Percentiles rank a stretch among this genome's conserved stretches.
Evolutionary conservation across 2,888 invertebrate species (phyloP).

Genomic region (Drosophila trichaetosa): DNA sequence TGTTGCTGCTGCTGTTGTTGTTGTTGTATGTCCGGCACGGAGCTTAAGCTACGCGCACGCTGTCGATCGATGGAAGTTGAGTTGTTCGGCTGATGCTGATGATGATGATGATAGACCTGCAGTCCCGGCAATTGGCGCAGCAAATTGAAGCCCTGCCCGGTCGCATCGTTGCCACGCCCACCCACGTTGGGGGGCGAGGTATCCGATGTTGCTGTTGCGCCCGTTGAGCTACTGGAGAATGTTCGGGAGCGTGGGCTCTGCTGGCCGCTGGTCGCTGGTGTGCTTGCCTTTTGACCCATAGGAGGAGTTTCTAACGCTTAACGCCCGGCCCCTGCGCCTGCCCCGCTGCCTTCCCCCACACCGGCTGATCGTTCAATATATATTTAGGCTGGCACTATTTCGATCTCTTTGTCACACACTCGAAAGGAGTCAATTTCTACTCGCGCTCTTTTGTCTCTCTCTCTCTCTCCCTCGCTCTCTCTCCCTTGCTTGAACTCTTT

Average conservation of each 20-base stretch:
- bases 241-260: conserved; percentile 91
- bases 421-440: neutral
- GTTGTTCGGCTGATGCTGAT: conserved; percentile 57
- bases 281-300: conserved; percentile 95
- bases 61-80: conserved; percentile 89
- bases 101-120: conserved; percentile 86
- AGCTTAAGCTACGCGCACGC: conserved; percentile 92
- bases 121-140: conserved; percentile 90
- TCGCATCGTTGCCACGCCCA: conserved; percentile 59
- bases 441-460: neutral
- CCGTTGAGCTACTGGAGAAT: conserved; percentile 90
- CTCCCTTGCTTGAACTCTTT: conserved; percentile 6
- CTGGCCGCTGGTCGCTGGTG: conserved; percentile 88
- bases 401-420: conserved; percentile 15
- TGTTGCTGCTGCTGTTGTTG: conserved; percentile 64
- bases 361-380: conserved; percentile 9
- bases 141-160: conserved; percentile 88
- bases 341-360: conserved; percentile 31
- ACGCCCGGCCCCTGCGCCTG: conserved; percentile 24
- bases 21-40: conserved; percentile 90
- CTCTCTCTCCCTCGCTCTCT: neutral
- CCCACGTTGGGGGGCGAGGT: conserved; percentile 45
- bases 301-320: conserved; percentile 43
- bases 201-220: conserved; percentile 66
- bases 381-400: conserved; percentile 10